phyloP scores from a whole-genome alignment of 2,888 invertebrate genomes.

The Augiades crinisus region DNA sequence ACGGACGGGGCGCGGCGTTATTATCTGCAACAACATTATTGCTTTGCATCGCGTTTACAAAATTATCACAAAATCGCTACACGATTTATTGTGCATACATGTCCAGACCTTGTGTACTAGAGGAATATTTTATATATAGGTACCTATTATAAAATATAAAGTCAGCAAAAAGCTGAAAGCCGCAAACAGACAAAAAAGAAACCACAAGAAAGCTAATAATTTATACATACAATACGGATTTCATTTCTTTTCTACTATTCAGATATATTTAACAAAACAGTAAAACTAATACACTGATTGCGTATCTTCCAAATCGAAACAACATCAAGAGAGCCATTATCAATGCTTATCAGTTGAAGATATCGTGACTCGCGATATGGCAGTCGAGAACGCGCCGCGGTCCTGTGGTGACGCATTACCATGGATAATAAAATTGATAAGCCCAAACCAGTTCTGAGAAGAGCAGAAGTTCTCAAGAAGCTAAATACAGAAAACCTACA shows the following conservation, averaged over 20 bases:
- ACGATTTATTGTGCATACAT: too few relatives aligned
- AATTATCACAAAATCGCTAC: too few relatives aligned
- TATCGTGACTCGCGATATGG: conserved; percentile 48
- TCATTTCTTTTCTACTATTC: neutral
- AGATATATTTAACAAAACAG: neutral
- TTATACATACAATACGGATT: neutral
- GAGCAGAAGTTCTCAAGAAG: conserved; percentile 63
- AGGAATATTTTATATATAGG: too few relatives aligned
- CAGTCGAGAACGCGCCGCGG: conserved; percentile 59
- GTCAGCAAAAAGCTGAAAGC: too few relatives aligned
- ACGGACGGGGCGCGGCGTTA: too few relatives aligned
- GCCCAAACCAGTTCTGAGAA: conserved; percentile 48
- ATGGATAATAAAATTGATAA: conserved; percentile 59
- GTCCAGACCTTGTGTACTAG: too few relatives aligned
- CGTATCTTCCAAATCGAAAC: conserved; percentile 31
- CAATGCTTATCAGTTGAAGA: conserved; percentile 58
- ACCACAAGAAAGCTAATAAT: neutral
- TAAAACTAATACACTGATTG: conserved; percentile 8
- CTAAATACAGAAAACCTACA: conserved; percentile 63
- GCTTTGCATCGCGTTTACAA: too few relatives aligned
- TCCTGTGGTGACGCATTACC: conserved; percentile 58
- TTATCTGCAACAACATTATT: too few relatives aligned
- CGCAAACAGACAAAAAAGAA: neutral
- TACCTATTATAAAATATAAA: too few relatives aligned
- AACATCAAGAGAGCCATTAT: conserved; percentile 45